Base-by-base conservation (phyloP, 2,797 vertebrate species). In the Hemitrygon akajei region DNA sequence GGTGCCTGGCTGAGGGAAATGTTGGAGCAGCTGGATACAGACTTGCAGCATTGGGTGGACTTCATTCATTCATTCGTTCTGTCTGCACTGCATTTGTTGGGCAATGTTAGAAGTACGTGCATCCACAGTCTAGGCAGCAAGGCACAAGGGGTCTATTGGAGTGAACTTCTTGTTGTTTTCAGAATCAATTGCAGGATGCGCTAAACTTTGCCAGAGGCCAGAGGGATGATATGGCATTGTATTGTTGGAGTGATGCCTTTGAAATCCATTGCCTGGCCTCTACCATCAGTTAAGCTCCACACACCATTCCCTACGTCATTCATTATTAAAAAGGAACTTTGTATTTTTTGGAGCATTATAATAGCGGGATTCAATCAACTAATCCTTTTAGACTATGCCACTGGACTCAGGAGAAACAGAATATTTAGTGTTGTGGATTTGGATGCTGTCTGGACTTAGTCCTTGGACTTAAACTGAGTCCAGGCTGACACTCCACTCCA, bases 141-240 rank as follows among this genome's bases (percentile, higher is more conserved):
- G 86, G 37, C 86, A 34, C 16, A 0, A 34, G 84, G 60, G 84
- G 58, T 87, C 30, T 5, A 69, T 86, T 69, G 86, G 63, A 69
- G 6, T 69, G 86, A 89, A 40, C 18, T 69, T 66, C 16, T 89
- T 87, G 56, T 63, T 30, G 5, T 63, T 87, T 89, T 89, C 63
- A 89, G n/a, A 89, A 63, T 69, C 18, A 3, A 89, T 25, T 66
- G n/a, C 63, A 37, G n/a, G 60, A 22, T 69, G 86, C 60, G 66
- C 60, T 69, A 34, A 89, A n/a, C 86, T 89, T 89, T 69, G 63
- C 86, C 86, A 89, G 86, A 89, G 66, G 30, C 16, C 7, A 37
- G n/a, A 69, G 60, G 7, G n/a, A 22, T 89, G 60, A 34, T 69
- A 3, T 30, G 60, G 60, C 66, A 63, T 7, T 37, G 63, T 37